These are phyloP conservation scores for Acrossocheilus wenchowensis DNA, from an alignment of 2,797 vertebrate species.

Conservation along the genomic window DNA sequence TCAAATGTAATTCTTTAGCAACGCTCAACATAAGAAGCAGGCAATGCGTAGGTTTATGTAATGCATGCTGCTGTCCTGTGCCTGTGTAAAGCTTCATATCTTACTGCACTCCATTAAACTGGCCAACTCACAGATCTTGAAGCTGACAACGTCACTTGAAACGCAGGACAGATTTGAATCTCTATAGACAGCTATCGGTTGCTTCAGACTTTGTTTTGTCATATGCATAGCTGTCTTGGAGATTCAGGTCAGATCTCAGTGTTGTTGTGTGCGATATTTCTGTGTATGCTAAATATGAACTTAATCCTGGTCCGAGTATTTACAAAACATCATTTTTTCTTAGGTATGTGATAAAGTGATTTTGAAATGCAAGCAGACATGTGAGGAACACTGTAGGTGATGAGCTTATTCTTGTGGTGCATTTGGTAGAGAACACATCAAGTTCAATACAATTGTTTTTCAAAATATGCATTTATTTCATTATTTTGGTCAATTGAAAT, in stretches of 20 bases:
- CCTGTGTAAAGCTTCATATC: background rate
- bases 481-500: constrained; percentile 77
- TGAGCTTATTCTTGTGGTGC: background rate
- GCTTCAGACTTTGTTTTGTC: constrained; percentile 6
- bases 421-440: background rate
- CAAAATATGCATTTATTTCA: constrained; percentile 75
- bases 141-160: background rate
- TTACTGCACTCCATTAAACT: constrained; percentile 2
- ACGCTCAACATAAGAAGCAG: background rate
- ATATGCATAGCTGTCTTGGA: background rate
- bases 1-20: background rate
- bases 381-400: background rate
- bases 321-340: constrained; percentile 41
- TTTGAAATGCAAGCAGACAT: background rate
- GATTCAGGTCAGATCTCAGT: constrained; percentile 16
- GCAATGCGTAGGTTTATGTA: background rate
- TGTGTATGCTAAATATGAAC: constrained; percentile 34
- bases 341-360: constrained; percentile 18
- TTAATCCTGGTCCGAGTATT: constrained; percentile 14
- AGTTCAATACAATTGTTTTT: constrained; percentile 46
- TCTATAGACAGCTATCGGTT: background rate
- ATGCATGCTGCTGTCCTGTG: background rate
- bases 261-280: constrained; percentile 35
- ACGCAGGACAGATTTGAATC: constrained; percentile 6
- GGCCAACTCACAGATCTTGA: constrained; percentile 30